Percentiles rank a stretch among this genome's conserved stretches.
These are phyloP conservation scores for Rallus limicola DNA, from an alignment of 2,113 vertebrate species.

Conservation along the genomic window DNA sequence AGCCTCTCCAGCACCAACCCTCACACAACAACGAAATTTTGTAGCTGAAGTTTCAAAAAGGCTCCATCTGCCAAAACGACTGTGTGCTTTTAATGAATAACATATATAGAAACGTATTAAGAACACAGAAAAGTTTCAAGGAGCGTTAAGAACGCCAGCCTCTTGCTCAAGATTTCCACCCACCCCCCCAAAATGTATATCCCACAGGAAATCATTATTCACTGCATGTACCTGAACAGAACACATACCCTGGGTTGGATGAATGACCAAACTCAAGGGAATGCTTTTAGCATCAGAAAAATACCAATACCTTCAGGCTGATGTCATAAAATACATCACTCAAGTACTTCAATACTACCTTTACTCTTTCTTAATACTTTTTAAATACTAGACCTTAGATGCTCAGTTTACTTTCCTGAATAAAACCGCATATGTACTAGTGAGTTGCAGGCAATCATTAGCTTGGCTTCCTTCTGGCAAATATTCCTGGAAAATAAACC, in stretches of 20 bases:
- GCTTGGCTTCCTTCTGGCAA: not conserved
- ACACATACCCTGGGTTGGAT: not conserved
- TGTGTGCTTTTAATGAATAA: constrained; percentile 47
- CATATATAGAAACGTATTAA: not conserved
- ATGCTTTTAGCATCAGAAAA: not conserved
- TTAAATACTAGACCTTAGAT: not conserved
- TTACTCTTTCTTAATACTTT: not conserved
- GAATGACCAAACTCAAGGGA: not conserved
- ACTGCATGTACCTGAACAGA: not conserved
- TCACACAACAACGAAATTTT: not conserved
- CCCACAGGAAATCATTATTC: not conserved
- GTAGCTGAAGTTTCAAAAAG: not conserved
- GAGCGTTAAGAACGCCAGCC: not conserved
- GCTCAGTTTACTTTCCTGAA: not conserved
- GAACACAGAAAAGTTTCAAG: not conserved
- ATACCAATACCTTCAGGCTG: not conserved
- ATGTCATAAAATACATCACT: not conserved
- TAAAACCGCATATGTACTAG: not conserved
- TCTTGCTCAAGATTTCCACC: not conserved
- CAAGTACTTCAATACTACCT: not conserved
- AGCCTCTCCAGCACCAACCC: not conserved
- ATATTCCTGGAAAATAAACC: not conserved
- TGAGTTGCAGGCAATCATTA: not conserved
- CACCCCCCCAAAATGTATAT: not conserved
- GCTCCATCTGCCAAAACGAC: constrained; percentile 17